A percentile compares a stretch with the other conserved stretches of the same genome.
Conservation (phyloP, 2,113 vertebrate species). For the Cyanistes caeruleus region DNA sequence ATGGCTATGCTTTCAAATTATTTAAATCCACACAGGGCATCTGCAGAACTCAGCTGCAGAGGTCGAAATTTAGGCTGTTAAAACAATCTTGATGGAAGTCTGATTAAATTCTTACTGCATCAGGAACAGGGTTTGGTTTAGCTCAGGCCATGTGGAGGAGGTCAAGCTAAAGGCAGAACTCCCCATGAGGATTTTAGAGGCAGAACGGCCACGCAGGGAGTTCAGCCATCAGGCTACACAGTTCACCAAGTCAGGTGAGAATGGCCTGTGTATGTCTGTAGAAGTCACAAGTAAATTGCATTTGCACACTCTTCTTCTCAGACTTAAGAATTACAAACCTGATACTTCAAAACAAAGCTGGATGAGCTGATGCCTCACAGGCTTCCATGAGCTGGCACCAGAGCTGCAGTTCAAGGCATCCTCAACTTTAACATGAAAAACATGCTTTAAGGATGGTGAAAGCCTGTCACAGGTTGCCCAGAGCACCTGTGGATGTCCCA, state of each 20-base stretch:
- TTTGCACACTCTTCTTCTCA: background rate
- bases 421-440: background rate
- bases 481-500: background rate
- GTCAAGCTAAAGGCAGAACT: background rate
- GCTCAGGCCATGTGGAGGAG: background rate
- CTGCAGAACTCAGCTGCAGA: background rate
- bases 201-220: background rate
- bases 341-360: background rate
- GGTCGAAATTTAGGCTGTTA: background rate
- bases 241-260: background rate
- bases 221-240: background rate
- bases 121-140: background rate
- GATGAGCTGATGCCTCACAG: background rate
- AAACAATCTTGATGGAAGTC: background rate
- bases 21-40: background rate
- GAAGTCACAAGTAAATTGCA: background rate
- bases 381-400: background rate
- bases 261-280: background rate
- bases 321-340: background rate
- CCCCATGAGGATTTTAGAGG: background rate
- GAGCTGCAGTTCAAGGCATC: background rate
- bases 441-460: background rate
- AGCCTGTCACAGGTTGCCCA: background rate
- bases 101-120: background rate
- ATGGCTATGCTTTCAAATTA: constrained; percentile 51